Percentiles rank a stretch among this genome's conserved stretches.
These are phyloP conservation scores for Chondrilla cf. caribensis DNA, from an alignment of 37 sponge, comb jelly and placozoan species.

Conservation along the genomic window DNA sequence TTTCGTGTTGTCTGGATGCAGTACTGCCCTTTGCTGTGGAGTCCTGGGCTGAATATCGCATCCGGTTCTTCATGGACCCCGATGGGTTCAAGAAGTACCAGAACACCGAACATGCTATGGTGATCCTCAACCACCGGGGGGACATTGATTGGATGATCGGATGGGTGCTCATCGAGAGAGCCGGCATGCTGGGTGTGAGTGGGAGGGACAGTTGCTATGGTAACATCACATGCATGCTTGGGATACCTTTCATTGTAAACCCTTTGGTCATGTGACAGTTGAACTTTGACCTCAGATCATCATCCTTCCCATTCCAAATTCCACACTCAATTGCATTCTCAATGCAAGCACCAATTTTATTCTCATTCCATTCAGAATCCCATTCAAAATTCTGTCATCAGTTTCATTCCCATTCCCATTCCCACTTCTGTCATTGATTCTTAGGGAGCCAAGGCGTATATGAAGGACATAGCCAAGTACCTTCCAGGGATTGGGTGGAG, in stretches of 20 bases:
- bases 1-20: no score
- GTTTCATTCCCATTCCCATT: no score
- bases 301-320: no score
- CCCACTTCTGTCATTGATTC: no score
- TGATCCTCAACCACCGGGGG: conserved; percentile 81
- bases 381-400: no score
- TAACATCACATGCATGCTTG: background rate
- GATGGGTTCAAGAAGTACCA: conserved; percentile 28
- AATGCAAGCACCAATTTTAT: no score
- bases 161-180: conserved; percentile 64
- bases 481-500: conserved; percentile 90
- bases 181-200: conserved; percentile 78
- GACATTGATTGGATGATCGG: conserved; percentile 98
- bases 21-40: conserved; percentile 76
- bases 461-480: conserved; percentile 84
- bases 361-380: no score
- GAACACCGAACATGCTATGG: conserved; percentile 74
- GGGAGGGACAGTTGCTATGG: background rate
- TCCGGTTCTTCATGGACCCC: conserved; percentile 16
- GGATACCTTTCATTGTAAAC: background rate
- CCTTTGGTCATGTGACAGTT: background rate
- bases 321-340: no score
- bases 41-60: conserved; percentile 73
- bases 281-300: no score
- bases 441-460: conserved; percentile 75